A percentile compares a stretch with the other conserved stretches of the same genome.
These are phyloP conservation scores for Tenthredo livida DNA, from an alignment of 2,888 invertebrate species.

Conservation along the genomic window DNA sequence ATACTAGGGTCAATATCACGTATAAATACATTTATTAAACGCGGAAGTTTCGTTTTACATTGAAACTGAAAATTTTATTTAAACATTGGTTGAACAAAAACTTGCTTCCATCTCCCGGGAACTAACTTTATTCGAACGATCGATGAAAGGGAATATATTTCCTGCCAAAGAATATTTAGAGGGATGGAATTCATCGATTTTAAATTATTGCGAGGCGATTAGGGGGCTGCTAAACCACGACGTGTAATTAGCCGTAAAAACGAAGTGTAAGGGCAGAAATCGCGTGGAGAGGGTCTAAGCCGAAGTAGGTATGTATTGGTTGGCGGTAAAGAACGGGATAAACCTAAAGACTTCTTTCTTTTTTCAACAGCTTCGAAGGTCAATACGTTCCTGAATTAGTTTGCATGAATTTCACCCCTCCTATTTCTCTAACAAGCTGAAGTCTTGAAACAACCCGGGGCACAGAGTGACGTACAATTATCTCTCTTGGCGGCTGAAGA, in stretches of 20 bases:
- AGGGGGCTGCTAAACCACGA: neutral
- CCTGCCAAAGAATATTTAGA: neutral
- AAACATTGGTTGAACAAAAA: neutral
- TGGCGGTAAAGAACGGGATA: slow-evolving; percentile 26
- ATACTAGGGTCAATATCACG: slow-evolving; percentile 30
- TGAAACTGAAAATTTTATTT: neutral
- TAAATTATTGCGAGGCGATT: neutral
- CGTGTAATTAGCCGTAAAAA: slow-evolving; percentile 14
- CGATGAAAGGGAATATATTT: neutral
- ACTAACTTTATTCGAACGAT: neutral
- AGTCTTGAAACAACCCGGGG: slow-evolving; percentile 13
- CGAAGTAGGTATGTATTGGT: neutral
- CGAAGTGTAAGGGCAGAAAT: slow-evolving; percentile 7
- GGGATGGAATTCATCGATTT: neutral
- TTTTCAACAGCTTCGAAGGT: slow-evolving; percentile 24
- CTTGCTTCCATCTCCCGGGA: neutral
- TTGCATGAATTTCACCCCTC: slow-evolving; percentile 26
- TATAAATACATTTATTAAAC: neutral
- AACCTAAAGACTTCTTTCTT: slow-evolving; percentile 12
- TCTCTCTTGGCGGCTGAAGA: slow-evolving; percentile 45
- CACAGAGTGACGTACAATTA: slow-evolving; percentile 53
- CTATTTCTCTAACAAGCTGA: neutral
- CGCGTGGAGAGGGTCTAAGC: neutral
- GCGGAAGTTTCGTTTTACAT: neutral
- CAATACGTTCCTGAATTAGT: slow-evolving; percentile 42